A percentile compares a stretch with the other conserved stretches of the same genome.
These are phyloP conservation scores for Fragum whitleyi DNA, from an alignment of 2,888 invertebrate species.

Conservation along the genomic window DNA sequence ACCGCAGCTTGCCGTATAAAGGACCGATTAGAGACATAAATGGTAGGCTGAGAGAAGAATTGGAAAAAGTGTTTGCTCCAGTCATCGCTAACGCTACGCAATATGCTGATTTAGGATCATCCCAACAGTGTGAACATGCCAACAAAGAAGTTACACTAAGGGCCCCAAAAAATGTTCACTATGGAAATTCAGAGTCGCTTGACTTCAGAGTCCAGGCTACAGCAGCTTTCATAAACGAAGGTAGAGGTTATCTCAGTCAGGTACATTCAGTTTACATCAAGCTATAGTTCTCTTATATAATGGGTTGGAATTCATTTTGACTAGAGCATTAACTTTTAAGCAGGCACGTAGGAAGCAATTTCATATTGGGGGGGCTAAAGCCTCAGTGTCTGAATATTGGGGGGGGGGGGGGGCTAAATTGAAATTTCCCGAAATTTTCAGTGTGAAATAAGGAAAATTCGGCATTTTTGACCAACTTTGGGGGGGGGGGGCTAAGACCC, in stretches of 20 bases:
- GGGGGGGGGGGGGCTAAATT: too few relatives aligned
- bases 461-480: too few relatives aligned
- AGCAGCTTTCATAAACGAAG: conserved; percentile 55
- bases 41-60: conserved; percentile 12
- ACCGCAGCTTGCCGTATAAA: conserved; percentile 50
- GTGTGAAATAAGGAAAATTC: too few relatives aligned
- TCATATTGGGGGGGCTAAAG: too few relatives aligned
- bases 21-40: conserved; percentile 35
- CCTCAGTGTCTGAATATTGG: too few relatives aligned
- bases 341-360: too few relatives aligned
- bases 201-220: conserved; percentile 36
- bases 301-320: background rate
- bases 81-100: conserved; percentile 24
- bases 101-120: conserved; percentile 39
- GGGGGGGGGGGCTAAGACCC: too few relatives aligned
- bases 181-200: conserved; percentile 43
- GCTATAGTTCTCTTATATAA: too few relatives aligned
- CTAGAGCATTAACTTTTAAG: too few relatives aligned
- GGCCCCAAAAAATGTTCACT: conserved; percentile 36
- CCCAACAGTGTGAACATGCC: too few relatives aligned
- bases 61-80: conserved; percentile 36
- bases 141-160: conserved; percentile 38
- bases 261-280: conserved; percentile 23
- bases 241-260: conserved; percentile 37
- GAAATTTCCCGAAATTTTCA: too few relatives aligned